Evolutionary conservation across 2,888 invertebrate genomes (phyloP).

Genomic region (Neoaliturus tenellus): DNA sequence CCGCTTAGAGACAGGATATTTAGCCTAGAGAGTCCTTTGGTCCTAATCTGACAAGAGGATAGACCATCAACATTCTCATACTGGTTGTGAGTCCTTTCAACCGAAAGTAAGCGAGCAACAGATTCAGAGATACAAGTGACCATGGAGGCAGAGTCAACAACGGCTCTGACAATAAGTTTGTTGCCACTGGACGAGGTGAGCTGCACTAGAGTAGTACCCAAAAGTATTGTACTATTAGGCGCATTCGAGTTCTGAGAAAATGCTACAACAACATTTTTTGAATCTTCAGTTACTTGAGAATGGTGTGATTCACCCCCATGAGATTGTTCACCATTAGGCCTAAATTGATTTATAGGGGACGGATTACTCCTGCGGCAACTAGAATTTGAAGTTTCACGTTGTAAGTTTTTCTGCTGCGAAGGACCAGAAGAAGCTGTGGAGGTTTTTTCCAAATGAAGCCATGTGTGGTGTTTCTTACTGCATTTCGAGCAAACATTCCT

Average conservation of each 20-base stretch:
- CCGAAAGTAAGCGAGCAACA: not conserved
- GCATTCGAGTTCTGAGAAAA: not conserved
- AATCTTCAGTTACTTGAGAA: not conserved
- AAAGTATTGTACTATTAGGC: not conserved
- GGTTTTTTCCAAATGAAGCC: too few relatives aligned
- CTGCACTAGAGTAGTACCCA: conserved; percentile 5
- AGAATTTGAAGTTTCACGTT: too few relatives aligned
- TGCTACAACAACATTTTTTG: not conserved
- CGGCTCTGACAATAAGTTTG: not conserved
- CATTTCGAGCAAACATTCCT: not conserved
- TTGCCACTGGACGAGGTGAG: not conserved
- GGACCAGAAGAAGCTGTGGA: too few relatives aligned
- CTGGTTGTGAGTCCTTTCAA: not conserved
- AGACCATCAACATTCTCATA: not conserved
- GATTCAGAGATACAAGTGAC: not conserved
- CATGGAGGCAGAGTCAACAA: conserved; percentile 22
- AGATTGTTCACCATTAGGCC: not conserved
- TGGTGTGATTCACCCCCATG: too few relatives aligned
- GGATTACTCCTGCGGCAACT: not conserved
- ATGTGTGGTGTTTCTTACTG: not conserved
- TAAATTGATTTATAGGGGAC: not conserved
- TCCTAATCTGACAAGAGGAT: not conserved
- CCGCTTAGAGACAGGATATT: not conserved
- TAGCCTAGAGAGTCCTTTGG: not conserved
- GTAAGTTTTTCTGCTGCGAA: too few relatives aligned